Evolutionary conservation across 1,140 invertebrate genomes (phyloP).

Genomic region (Platorchestia sp.): DNA sequence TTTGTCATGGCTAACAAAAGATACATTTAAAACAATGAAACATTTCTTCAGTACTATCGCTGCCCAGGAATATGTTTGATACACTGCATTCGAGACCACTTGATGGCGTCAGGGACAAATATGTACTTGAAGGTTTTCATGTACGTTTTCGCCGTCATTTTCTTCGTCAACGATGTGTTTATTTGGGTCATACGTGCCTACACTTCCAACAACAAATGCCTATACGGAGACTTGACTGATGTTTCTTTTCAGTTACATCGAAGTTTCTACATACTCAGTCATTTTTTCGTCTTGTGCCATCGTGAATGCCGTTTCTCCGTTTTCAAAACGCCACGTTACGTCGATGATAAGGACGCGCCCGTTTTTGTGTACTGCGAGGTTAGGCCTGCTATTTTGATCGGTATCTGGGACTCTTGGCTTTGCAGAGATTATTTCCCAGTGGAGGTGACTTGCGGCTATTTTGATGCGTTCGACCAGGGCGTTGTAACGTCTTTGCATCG

Average conservation of each 20-base stretch:
- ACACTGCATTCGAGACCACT: not conserved
- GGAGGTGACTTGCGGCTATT: not conserved
- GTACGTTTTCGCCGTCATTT: not conserved
- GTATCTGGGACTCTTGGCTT: not conserved
- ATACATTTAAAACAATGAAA: too few relatives aligned
- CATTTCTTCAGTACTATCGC: too few relatives aligned
- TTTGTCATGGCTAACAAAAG: too few relatives aligned
- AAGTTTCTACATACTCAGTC: not conserved
- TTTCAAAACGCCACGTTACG: not conserved
- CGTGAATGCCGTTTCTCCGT: not conserved
- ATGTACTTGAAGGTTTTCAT: not conserved
- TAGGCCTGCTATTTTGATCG: not conserved
- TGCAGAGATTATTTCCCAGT: not conserved
- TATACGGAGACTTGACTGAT: not conserved
- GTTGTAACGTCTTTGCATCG: not conserved
- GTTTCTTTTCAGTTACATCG: not conserved
- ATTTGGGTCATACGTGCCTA: not conserved
- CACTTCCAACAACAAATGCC: not conserved
- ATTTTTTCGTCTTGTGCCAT: not conserved
- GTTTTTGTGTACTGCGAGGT: conserved; percentile 1
- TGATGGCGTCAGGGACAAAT: not conserved
- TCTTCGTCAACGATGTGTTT: not conserved
- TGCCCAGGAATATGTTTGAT: not conserved
- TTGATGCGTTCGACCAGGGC: not conserved
- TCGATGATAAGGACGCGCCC: not conserved